phyloP scores from a whole-genome alignment of 1,140 invertebrate genomes.

The Calliphora vicina region DNA sequence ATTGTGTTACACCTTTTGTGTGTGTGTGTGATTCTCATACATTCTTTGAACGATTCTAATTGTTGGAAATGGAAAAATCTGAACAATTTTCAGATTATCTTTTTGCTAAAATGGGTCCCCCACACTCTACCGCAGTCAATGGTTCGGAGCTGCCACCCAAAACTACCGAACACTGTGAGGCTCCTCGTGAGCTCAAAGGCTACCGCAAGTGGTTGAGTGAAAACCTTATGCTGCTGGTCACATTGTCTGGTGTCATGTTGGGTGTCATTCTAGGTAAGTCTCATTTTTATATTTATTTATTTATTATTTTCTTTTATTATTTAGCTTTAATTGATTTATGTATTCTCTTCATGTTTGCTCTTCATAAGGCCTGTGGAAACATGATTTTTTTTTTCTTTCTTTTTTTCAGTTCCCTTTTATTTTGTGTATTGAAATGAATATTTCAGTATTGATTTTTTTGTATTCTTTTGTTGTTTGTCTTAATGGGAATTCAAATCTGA shows the following conservation, averaged over 20 bases:
- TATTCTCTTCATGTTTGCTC: no score
- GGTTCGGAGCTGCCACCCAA: slow-evolving; percentile 69
- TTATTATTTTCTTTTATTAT: background rate
- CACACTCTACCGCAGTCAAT: slow-evolving; percentile 64
- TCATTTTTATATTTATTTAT: background rate
- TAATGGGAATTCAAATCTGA: no score
- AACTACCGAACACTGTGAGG: slow-evolving; percentile 66
- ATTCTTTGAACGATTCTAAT: background rate
- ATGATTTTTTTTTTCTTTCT: no score
- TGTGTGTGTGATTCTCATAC: background rate
- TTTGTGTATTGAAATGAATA: background rate
- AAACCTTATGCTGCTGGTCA: slow-evolving; percentile 80
- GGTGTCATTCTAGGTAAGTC: slow-evolving; percentile 77
- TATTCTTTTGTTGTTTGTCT: background rate
- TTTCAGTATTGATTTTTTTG: background rate
- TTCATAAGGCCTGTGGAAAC: no score
- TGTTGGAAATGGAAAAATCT: slow-evolving; percentile 63
- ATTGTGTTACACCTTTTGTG: background rate
- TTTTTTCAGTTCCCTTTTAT: background rate
- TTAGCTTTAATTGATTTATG: no score
- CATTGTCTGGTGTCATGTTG: slow-evolving; percentile 77
- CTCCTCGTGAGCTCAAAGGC: slow-evolving; percentile 71
- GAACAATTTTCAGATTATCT: slow-evolving; percentile 77
- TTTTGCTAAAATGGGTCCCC: slow-evolving; percentile 77
- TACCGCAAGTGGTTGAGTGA: slow-evolving; percentile 74